phyloP scores from a whole-genome alignment of 2,797 vertebrate genomes.

The Trichosurus vulpecula region DNA sequence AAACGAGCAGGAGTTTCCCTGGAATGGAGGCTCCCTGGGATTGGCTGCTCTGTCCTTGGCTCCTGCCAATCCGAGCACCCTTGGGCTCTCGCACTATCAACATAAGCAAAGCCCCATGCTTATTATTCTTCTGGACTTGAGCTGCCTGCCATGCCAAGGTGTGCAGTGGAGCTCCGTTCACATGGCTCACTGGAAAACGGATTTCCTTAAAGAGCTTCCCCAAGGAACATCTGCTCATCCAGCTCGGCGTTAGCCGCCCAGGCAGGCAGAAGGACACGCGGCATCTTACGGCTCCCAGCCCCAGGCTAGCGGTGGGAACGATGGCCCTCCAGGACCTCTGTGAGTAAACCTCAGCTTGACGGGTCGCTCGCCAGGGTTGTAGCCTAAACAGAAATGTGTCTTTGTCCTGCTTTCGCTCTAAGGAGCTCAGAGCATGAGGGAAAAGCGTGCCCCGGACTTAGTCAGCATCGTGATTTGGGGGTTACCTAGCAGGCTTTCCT shows the following conservation, averaged over 20 bases:
- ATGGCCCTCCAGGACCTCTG: slow-evolving; percentile 87
- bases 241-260: slow-evolving; percentile 48
- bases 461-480: not conserved
- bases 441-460: not conserved
- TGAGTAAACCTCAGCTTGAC: slow-evolving; percentile 82
- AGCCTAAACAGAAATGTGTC: slow-evolving; percentile 44
- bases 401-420: slow-evolving; percentile 72
- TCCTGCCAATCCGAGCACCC: slow-evolving; percentile 91
- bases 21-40: slow-evolving; percentile 86
- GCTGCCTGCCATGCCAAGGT: slow-evolving; percentile 82
- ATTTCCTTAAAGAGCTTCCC: slow-evolving; percentile 78
- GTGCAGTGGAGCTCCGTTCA: slow-evolving; percentile 77
- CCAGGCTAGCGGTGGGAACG: slow-evolving; percentile 76
- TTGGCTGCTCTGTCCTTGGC: slow-evolving; percentile 88
- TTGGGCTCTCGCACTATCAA: slow-evolving; percentile 89
- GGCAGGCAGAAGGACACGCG: slow-evolving; percentile 62
- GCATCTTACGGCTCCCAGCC: slow-evolving; percentile 76
- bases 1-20: slow-evolving; percentile 89
- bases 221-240: slow-evolving; percentile 81
- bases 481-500: slow-evolving; percentile 34
- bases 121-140: slow-evolving; percentile 84
- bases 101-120: slow-evolving; percentile 93
- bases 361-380: slow-evolving; percentile 53
- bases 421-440: slow-evolving; percentile 8
- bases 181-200: slow-evolving; percentile 82